phyloP scores from a whole-genome alignment of 2,113 vertebrate genomes.

The Mormyrus lacerda region DNA sequence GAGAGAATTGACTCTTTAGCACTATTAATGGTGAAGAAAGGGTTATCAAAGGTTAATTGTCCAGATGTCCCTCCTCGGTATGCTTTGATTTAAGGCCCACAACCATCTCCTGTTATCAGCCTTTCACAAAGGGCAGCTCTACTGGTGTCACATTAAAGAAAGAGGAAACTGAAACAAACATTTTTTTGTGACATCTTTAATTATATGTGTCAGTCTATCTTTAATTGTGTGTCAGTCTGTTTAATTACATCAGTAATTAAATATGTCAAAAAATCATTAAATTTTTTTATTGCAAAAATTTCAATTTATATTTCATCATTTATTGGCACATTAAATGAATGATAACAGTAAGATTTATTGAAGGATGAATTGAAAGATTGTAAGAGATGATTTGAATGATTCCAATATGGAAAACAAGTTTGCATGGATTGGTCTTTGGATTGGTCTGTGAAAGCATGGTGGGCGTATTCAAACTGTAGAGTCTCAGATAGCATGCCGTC shows the following conservation, averaged over 20 bases:
- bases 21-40: background rate
- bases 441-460: too few relatives aligned
- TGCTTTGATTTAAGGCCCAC: background rate
- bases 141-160: background rate
- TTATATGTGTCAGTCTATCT: background rate
- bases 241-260: background rate
- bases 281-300: background rate
- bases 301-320: background rate
- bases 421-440: too few relatives aligned
- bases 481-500: too few relatives aligned
- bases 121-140: background rate
- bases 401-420: too few relatives aligned
- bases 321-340: background rate
- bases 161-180: slow-evolving; percentile 1
- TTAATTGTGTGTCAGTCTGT: background rate
- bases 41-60: background rate
- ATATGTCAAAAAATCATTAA: background rate
- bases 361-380: too few relatives aligned
- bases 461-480: too few relatives aligned
- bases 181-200: background rate
- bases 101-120: background rate
- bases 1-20: background rate
- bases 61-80: background rate
- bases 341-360: background rate
- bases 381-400: too few relatives aligned